Percentiles rank a stretch among this genome's conserved stretches.
Evolutionary conservation across 2,888 invertebrate genomes (phyloP).

Genomic region (Rhamphomyia laevipes): DNA sequence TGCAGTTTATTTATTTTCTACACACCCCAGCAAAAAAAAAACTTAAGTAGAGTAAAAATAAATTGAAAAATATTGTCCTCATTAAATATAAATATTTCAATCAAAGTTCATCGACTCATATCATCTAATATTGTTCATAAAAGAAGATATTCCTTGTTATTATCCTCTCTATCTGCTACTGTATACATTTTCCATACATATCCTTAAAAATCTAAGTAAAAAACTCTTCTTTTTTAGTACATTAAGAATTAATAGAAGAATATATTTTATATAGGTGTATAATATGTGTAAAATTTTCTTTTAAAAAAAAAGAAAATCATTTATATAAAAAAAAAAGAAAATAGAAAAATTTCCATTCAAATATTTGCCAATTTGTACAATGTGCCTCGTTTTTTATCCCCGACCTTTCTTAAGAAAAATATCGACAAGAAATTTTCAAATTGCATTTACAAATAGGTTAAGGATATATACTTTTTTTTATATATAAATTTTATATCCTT

Average conservation of each 20-base stretch:
- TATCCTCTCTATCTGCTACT: no score
- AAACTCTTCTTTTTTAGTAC: not conserved
- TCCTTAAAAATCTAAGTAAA: not conserved
- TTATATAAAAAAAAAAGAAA: not conserved
- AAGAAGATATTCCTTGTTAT: no score
- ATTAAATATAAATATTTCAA: constrained; percentile 3
- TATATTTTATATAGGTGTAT: not conserved
- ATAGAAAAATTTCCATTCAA: not conserved
- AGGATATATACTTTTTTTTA: no score
- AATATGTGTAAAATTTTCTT: not conserved
- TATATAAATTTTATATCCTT: no score
- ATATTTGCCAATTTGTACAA: not conserved
- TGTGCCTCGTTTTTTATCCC: not conserved
- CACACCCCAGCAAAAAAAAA: no score
- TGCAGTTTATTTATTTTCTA: no score
- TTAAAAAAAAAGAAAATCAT: no score
- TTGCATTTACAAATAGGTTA: no score
- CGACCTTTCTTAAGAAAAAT: not conserved
- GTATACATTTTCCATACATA: no score
- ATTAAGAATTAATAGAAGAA: no score
- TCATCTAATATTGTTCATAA: not conserved
- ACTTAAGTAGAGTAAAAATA: no score
- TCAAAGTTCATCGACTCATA: constrained; percentile 3
- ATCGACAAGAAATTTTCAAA: no score
- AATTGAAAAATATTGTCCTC: not conserved